Percentiles rank a stretch among this genome's conserved stretches.
Evolutionary conservation across 2,113 vertebrate genomes (phyloP).

Genomic region (Psilopogon haemacephalus): DNA sequence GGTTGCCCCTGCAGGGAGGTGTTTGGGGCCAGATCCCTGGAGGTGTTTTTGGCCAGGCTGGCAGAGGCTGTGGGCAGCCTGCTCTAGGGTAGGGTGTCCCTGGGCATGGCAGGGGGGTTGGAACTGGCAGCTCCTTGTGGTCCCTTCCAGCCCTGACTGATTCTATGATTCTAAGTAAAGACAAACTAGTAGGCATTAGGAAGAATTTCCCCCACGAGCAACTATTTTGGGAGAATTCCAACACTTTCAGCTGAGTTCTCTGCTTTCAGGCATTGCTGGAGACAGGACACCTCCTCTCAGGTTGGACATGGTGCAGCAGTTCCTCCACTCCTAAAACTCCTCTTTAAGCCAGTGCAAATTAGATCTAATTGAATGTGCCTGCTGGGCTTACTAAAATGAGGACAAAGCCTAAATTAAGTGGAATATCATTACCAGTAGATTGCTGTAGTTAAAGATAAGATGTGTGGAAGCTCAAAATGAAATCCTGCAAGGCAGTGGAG

Average conservation of each 20-base stretch:
- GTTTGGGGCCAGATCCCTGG: no score
- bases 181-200: background rate
- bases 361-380: background rate
- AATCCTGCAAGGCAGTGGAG: background rate
- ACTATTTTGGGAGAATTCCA: background rate
- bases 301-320: background rate
- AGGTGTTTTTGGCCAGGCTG: no score
- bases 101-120: no score
- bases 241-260: background rate
- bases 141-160: no score
- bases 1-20: no score
- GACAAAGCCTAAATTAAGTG: background rate
- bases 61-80: no score
- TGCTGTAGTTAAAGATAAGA: background rate
- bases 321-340: slow-evolving; percentile 5
- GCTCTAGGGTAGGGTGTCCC: no score
- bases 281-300: background rate
- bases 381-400: background rate
- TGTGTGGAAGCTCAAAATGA: background rate
- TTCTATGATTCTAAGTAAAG: no score
- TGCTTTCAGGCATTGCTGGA: background rate
- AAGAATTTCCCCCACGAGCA: background rate
- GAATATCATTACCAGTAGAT: background rate
- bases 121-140: no score
- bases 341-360: background rate